Conservation (phyloP, 53 echinoderm and acorn worm species). For the Echinarachnius parma region DNA sequence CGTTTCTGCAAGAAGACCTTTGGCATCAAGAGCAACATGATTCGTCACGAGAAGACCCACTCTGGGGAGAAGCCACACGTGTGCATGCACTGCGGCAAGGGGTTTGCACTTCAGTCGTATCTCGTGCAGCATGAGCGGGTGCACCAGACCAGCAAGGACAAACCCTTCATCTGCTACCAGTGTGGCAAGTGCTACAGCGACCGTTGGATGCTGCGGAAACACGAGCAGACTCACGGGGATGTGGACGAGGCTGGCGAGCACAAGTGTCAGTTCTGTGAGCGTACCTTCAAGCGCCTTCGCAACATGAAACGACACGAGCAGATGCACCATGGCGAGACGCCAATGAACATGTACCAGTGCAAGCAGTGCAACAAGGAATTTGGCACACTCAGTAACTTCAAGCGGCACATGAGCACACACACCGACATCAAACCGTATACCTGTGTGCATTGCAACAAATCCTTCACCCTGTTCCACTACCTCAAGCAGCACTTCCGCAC, state of each 20-base stretch:
- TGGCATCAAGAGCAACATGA: conserved; percentile 29
- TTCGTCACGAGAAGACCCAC: conserved; percentile 42
- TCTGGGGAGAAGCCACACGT: conserved; percentile 6
- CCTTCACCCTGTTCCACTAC: conserved; percentile 34
- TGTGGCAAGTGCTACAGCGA: conserved; percentile 48
- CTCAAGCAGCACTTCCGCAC: conserved; percentile 41
- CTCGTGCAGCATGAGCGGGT: conserved; percentile 41
- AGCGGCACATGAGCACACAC: conserved; percentile 38
- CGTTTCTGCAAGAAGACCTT: conserved; percentile 31
- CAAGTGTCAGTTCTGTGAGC: conserved; percentile 26
- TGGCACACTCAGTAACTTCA: conserved; percentile 26
- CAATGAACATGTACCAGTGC: conserved; percentile 3
- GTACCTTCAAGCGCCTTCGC: conserved; percentile 18
- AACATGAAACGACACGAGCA: conserved; percentile 29
- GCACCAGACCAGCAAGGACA: conserved; percentile 24
- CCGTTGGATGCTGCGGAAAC: conserved; percentile 29
- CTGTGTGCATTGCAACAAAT: conserved; percentile 37
- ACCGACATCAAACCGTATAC: conserved; percentile 34
- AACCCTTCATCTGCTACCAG: conserved; percentile 40
- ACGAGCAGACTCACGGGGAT: conserved; percentile 36
- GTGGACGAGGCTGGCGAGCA: neutral
- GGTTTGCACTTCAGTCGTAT: conserved; percentile 30
- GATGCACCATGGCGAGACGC: neutral
- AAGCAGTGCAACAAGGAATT: conserved; percentile 17
- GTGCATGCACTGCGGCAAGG: conserved; percentile 38